Evolutionary conservation across 2,113 vertebrate genomes (phyloP), one percentile per base, ranked within the genome.

Genomic region (Anhinga anhinga): DNA sequence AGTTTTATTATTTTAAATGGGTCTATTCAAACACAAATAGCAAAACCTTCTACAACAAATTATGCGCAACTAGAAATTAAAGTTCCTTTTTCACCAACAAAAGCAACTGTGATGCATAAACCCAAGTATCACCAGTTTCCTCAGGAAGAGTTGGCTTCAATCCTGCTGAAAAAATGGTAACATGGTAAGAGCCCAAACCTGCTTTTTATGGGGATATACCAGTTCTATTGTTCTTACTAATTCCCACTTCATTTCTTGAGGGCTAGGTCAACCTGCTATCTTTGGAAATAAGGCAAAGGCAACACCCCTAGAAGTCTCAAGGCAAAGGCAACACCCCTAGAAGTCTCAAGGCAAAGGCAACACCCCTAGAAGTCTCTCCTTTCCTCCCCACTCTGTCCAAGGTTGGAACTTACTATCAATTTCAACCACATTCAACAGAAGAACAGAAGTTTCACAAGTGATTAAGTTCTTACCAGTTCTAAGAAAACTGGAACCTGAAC

Each of bases 381-480:
- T 49, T 45, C 42, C 45, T 72, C 66, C 71, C 32, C 25, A 25
- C 74, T 38, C 53, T 52, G 52, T 12, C 52, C 70, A 38, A 47
- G 52, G 78, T 17, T 79, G 74, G 40, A 62, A 62, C 32, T 81
- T 11, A 21, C 29, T 97, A 96, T 95, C 91, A 84, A 42, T 47
- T 86, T 74, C 86, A 93, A 63, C 55, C 96, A 94, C 9, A 5
- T 78, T 82, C 15, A 15, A 94, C 86, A 88, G 85, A 86, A 13
- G 86, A 96, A 80, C 72, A 96, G 80, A 92, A 91, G 72, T 90
- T 90, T 44, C 90, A 82, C 47, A 65, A 84, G 40, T 1, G 95
- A 97, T 91, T 61, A 95, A 82, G 62, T 44, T 91, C 81, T 70
- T 88, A 78, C 7, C 73, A 56, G 73, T 91, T 94, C 90, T 76